Conservation (phyloP, 2,888 invertebrate genomes). For the Teleogryllus oceanicus region DNA sequence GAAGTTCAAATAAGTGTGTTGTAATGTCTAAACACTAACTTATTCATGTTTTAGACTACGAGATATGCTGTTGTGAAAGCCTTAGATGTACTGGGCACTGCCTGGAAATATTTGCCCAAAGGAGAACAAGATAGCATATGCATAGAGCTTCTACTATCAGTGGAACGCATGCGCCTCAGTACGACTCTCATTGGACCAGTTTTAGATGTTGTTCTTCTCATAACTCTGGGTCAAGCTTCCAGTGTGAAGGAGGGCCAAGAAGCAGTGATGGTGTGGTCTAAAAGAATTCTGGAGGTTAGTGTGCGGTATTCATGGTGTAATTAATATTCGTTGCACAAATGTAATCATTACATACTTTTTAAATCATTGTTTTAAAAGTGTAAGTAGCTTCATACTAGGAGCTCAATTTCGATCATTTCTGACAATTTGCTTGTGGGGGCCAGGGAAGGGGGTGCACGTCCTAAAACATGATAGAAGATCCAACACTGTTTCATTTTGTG, state of each 20-base stretch:
- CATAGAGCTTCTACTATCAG: neutral
- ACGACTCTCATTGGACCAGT: neutral
- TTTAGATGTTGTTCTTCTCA: neutral
- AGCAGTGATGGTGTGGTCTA: neutral
- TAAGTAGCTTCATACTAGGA: no score
- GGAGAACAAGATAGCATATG: neutral
- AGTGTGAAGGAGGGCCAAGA: neutral
- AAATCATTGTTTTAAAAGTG: no score
- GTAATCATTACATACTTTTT: no score
- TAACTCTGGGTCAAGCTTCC: neutral
- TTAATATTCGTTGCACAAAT: no score
- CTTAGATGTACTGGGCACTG: neutral
- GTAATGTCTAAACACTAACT: neutral
- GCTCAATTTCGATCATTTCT: no score
- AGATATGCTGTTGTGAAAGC: slow-evolving; percentile 11
- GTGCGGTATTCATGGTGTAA: no score
- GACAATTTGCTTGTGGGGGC: no score
- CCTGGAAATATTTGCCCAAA: neutral
- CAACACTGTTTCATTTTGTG: no score
- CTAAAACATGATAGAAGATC: no score
- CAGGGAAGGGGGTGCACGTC: no score
- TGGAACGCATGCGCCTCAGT: neutral
- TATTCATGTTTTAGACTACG: neutral
- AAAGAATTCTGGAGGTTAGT: neutral
- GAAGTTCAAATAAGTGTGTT: no score